Conservation (phyloP, 2,888 invertebrate genomes). For the Hedychridium roseum region DNA sequence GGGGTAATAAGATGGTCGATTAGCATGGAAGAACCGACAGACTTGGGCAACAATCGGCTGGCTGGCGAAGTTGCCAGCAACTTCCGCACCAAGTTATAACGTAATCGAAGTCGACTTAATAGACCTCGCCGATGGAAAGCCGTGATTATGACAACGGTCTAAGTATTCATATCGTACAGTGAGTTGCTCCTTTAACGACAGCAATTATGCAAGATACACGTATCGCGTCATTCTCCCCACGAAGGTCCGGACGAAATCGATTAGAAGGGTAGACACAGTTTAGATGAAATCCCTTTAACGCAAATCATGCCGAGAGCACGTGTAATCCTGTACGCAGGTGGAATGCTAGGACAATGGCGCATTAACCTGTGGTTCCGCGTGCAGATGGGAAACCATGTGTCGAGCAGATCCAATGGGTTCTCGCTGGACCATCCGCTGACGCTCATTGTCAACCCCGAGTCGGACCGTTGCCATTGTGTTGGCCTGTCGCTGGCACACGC, state of each 20-base stretch:
- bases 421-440: slow-evolving; percentile 35
- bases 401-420: too few species aligned
- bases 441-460: slow-evolving; percentile 41
- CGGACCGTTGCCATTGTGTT: slow-evolving; percentile 42
- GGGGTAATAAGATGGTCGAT: too few species aligned
- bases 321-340: slow-evolving; percentile 36
- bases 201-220: too few species aligned
- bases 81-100: slow-evolving; percentile 49
- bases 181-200: too few species aligned
- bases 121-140: slow-evolving; percentile 50
- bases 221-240: too few species aligned
- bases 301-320: slow-evolving; percentile 25
- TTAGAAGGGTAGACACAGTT: too few species aligned
- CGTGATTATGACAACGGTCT: slow-evolving; percentile 50
- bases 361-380: slow-evolving; percentile 34
- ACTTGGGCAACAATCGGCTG: slow-evolving; percentile 7
- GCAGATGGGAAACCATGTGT: too few species aligned
- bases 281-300: too few species aligned
- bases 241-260: too few species aligned
- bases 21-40: too few species aligned
- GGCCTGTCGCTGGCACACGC: too few species aligned
- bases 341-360: slow-evolving; percentile 44
- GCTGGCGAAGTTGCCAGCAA: slow-evolving; percentile 36
- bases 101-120: slow-evolving; percentile 55
- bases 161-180: too few species aligned